Percentiles rank a stretch among this genome's conserved stretches.
Conservation (phyloP, 2,113 vertebrate genomes). For the Podarcis cretensis region DNA sequence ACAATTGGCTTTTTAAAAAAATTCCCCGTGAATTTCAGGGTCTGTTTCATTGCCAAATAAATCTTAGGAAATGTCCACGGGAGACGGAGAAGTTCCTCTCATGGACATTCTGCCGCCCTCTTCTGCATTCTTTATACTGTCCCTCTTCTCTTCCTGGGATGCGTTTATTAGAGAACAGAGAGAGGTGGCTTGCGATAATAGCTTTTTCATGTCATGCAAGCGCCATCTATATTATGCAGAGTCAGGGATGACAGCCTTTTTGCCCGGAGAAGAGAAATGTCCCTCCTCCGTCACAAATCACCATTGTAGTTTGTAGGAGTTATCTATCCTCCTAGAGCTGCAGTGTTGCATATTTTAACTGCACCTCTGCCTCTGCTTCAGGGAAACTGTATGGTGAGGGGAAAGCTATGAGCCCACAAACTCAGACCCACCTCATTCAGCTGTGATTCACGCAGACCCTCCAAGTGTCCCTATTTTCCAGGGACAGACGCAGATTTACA, state of each 20-base stretch:
- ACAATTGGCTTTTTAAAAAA: conserved; percentile 23
- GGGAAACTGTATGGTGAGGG: neutral
- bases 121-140: conserved; percentile 40
- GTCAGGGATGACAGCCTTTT: conserved; percentile 41
- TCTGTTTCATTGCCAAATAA: conserved; percentile 39
- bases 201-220: conserved; percentile 25
- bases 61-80: conserved; percentile 26
- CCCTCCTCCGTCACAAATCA: conserved; percentile 27
- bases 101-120: neutral
- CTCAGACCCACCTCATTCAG: neutral
- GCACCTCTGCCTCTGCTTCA: neutral
- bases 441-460: too few species aligned
- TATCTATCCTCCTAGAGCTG: conserved; percentile 23
- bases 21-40: conserved; percentile 29
- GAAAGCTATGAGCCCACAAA: conserved; percentile 44
- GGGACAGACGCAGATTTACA: too few species aligned
- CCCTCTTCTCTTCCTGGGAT: neutral
- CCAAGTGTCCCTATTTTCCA: too few species aligned
- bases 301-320: conserved; percentile 14
- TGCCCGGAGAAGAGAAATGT: conserved; percentile 16
- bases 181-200: conserved; percentile 36
- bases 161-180: conserved; percentile 38
- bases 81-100: conserved; percentile 21
- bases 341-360: conserved; percentile 31
- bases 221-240: conserved; percentile 15